A percentile compares a stretch with the other conserved stretches of the same genome.
Conservation (phyloP, 1,140 invertebrate genomes). For the Ostrea edulis region DNA sequence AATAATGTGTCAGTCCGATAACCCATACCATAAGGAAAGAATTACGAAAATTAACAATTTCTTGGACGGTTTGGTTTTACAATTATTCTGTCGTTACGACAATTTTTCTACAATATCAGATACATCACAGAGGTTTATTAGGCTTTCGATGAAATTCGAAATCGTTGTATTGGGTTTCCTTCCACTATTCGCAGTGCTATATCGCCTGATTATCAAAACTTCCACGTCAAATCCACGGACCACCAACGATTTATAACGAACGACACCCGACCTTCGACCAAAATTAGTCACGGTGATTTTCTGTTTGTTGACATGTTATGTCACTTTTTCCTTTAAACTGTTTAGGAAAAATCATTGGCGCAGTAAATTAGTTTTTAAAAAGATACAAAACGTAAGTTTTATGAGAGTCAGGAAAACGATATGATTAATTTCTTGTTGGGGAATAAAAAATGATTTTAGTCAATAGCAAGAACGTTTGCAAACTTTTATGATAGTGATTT, state of each 20-base stretch:
- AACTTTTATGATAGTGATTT: too few relatives aligned
- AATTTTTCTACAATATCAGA: neutral
- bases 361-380: conserved; percentile 37
- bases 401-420: conserved; percentile 8
- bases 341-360: conserved; percentile 26
- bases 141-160: neutral
- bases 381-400: conserved; percentile 21
- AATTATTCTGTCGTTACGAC: neutral
- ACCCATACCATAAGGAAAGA: too few relatives aligned
- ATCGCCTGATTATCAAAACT: neutral
- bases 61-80: neutral
- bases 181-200: neutral
- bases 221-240: neutral
- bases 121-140: neutral
- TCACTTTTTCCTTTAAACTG: conserved; percentile 34
- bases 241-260: conserved; percentile 10
- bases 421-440: conserved; percentile 24
- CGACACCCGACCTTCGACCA: neutral
- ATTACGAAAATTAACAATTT: neutral
- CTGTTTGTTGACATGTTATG: conserved; percentile 8
- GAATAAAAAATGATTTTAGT: neutral
- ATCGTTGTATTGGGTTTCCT: neutral
- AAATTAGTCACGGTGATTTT: conserved; percentile 23
- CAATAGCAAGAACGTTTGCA: neutral
- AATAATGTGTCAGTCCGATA: too few relatives aligned